These are phyloP conservation scores for Papilio polyxenes DNA, from an alignment of 1,140 invertebrate genomes.

Conservation along the genomic window DNA sequence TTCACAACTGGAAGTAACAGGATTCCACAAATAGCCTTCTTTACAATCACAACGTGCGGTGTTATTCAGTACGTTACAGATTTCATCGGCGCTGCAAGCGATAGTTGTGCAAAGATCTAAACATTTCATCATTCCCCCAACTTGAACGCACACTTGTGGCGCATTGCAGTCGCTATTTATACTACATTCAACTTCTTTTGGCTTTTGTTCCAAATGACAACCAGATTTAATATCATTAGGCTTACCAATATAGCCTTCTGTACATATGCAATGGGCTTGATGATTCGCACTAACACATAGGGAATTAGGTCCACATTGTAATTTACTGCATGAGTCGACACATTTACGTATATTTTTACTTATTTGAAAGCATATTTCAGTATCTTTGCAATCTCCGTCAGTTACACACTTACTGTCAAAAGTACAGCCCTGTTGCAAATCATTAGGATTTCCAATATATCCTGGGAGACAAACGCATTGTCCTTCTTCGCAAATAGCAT, in stretches of 20 bases:
- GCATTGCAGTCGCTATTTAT: conserved; percentile 86
- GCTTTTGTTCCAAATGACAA: conserved; percentile 85
- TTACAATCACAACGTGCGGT: conserved; percentile 89
- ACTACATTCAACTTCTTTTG: conserved; percentile 83
- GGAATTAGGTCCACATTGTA: conserved; percentile 94
- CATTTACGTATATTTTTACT: conserved; percentile 89
- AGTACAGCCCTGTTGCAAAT: conserved; percentile 85
- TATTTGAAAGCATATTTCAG: conserved; percentile 93
- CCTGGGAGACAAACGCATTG: conserved; percentile 90
- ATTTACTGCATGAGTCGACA: conserved; percentile 91
- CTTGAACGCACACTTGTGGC: conserved; percentile 82
- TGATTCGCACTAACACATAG: conserved; percentile 91
- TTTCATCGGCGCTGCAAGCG: conserved; percentile 90
- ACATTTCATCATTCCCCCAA: conserved; percentile 84
- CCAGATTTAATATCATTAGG: conserved; percentile 88
- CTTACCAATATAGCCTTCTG: conserved; percentile 89
- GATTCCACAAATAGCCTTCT: conserved; percentile 90
- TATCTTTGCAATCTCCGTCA: conserved; percentile 89
- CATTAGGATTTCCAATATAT: conserved; percentile 88
- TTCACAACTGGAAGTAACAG: conserved; percentile 88
- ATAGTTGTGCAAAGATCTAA: conserved; percentile 89
- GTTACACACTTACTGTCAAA: conserved; percentile 87
- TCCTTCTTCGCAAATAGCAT: conserved; percentile 89
- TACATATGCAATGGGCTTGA: conserved; percentile 91
- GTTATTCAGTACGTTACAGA: conserved; percentile 85